Percentiles rank a stretch among this genome's conserved stretches.
These are phyloP conservation scores for Syrrhaptes paradoxus DNA, from an alignment of 2,113 vertebrate genomes.

Conservation along the genomic window DNA sequence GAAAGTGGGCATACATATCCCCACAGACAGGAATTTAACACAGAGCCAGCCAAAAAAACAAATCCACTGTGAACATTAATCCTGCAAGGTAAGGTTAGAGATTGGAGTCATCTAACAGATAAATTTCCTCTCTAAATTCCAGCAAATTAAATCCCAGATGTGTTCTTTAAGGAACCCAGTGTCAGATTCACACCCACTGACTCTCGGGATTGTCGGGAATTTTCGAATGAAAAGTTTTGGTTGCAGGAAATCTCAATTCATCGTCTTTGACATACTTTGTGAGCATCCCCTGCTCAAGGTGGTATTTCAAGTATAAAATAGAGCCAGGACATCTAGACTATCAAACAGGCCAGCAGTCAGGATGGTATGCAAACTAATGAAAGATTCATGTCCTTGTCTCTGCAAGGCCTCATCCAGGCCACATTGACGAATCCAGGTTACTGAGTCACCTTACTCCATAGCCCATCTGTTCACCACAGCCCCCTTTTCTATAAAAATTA, in stretches of 20 bases:
- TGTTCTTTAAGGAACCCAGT: neutral
- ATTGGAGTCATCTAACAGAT: neutral
- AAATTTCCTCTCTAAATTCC: neutral
- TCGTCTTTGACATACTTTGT: neutral
- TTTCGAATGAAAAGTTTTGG: neutral
- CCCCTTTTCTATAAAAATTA: neutral
- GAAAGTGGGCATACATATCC: neutral
- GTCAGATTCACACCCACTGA: neutral
- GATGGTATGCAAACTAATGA: neutral
- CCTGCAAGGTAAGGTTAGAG: neutral
- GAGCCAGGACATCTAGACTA: neutral
- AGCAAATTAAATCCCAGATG: neutral
- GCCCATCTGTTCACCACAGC: neutral
- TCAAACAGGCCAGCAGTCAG: neutral
- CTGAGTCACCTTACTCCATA: neutral
- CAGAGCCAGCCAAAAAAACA: neutral
- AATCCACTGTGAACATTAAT: conserved; percentile 27
- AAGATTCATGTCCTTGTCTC: neutral
- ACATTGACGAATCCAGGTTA: neutral
- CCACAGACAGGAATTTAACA: neutral
- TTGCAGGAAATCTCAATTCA: neutral
- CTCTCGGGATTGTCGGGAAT: neutral
- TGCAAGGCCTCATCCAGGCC: neutral
- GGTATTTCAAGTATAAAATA: neutral
- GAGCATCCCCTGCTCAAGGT: neutral